Conservation (phyloP, 2,888 invertebrate species). For the Anthophora plumipes region DNA sequence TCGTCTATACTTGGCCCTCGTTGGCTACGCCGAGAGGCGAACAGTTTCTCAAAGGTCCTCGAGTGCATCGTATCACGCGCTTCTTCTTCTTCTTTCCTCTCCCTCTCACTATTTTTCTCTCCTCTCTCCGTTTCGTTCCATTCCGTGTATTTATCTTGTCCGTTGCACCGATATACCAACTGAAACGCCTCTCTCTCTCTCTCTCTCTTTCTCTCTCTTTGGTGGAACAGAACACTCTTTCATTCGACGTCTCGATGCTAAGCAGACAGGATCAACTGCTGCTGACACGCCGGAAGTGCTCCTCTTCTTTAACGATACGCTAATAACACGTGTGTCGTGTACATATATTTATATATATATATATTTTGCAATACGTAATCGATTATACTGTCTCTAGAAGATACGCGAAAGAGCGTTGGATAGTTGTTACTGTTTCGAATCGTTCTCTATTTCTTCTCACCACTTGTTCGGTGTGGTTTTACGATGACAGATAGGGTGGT, state of each 20-base stretch:
- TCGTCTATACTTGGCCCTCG: slow-evolving; percentile 81
- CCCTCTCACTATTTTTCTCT: not conserved
- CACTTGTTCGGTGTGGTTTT: not conserved
- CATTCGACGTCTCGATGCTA: slow-evolving; percentile 53
- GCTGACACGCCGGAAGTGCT: slow-evolving; percentile 44
- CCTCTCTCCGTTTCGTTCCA: slow-evolving; percentile 30
- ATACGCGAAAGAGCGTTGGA: not conserved
- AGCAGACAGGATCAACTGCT: slow-evolving; percentile 36
- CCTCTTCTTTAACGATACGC: too few species aligned
- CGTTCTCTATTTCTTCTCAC: not conserved
- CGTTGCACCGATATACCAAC: slow-evolving; percentile 48
- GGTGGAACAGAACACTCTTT: slow-evolving; percentile 63
- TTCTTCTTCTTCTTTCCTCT: slow-evolving; percentile 48
- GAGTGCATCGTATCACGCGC: slow-evolving; percentile 80
- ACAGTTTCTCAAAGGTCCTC: slow-evolving; percentile 81
- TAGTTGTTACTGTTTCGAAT: not conserved
- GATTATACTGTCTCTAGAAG: not conserved
- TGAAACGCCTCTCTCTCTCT: too few species aligned
- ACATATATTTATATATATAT: too few species aligned
- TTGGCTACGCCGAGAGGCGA: slow-evolving; percentile 74
- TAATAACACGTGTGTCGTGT: not conserved
- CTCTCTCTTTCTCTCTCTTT: too few species aligned
- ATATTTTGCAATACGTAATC: slow-evolving; percentile 1
- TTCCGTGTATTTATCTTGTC: slow-evolving; percentile 51
- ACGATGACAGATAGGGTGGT: slow-evolving; percentile 34